These are phyloP conservation scores for Eciton burchellii DNA, from an alignment of 1,140 invertebrate genomes.

Conservation along the genomic window DNA sequence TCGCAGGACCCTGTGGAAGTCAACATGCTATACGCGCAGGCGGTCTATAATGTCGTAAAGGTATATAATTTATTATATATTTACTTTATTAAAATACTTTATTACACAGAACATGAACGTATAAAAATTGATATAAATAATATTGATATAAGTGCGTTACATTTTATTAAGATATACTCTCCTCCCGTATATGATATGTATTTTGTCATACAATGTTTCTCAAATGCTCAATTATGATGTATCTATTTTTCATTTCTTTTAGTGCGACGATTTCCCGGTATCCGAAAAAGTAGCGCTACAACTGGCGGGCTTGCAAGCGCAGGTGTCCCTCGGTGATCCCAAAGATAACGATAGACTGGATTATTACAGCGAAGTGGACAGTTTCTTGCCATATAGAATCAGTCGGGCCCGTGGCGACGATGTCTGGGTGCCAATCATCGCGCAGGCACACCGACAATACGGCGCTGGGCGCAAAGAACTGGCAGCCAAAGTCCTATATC, in stretches of 20 bases:
- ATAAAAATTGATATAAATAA: no score
- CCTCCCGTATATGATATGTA: no score
- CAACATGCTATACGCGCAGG: slow-evolving; percentile 97
- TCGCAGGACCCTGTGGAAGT: slow-evolving; percentile 99
- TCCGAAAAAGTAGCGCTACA: slow-evolving; percentile 97
- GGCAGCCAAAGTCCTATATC: slow-evolving; percentile 96
- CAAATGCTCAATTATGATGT: no score
- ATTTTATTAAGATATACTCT: no score
- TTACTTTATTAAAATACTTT: no score
- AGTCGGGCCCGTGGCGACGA: slow-evolving; percentile 90
- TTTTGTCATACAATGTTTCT: no score
- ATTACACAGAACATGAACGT: no score
- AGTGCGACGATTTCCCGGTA: slow-evolving; percentile 97
- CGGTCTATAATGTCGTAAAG: slow-evolving; percentile 97
- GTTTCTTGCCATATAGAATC: slow-evolving; percentile 92
- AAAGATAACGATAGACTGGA: slow-evolving; percentile 89
- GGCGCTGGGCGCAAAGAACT: slow-evolving; percentile 95
- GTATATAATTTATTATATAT: no score
- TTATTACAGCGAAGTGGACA: slow-evolving; percentile 93
- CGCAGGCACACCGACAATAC: slow-evolving; percentile 95
- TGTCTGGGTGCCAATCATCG: slow-evolving; percentile 94
- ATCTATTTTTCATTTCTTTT: slow-evolving; percentile 67
- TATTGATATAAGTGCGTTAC: no score
- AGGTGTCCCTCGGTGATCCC: slow-evolving; percentile 96
- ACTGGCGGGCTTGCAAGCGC: slow-evolving; percentile 96